Base-by-base conservation (phyloP, 1,140 invertebrate species). In the Apocrypta bakeri region DNA sequence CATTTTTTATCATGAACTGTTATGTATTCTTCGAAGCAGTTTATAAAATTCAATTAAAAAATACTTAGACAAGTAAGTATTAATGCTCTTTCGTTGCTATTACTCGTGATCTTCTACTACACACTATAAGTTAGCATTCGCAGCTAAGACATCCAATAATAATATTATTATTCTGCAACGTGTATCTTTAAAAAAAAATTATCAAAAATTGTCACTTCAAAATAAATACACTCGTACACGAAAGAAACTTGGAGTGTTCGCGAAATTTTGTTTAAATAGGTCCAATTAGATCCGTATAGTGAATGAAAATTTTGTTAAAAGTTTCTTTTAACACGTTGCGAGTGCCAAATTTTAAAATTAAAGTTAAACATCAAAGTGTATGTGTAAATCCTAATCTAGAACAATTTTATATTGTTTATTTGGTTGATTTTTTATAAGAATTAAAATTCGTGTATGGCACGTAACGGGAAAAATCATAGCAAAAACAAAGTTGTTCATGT, bases 381-480 rank as follows among this genome's bases (percentile, higher is more conserved):
- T 17, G 21, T 48, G 21, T 48, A 17, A 12, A 56, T 56, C 48
- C 17, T 56, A 56, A 17, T 56, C 48, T 56, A 56, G 48, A 56
- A 56, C 21, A 56, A 56, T 56, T 56, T 56, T 21, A 56, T n/a
- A 17, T 56, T 17, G 4, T 56, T 56, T 56, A 56, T 56, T 56
- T 56, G 48, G 48, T 56, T 56, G 21, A 56, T 56, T 56, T 48
- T 74, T 33, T 17, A 74, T 56, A 48, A 29, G 12, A 74, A 74
- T 33, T 29, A 31, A 37, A 66, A 11, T 9, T 40, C 17, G 21
- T 40, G 33, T 64, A 77, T 77, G 56, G 61, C 61, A 77, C 74
- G n/a, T 77, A 77, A 77, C 11, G 25, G 3, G n/a, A n/a, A 40
- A 64, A 33, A 0, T 25, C 48, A 33, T 27, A 63, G 21, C 21